Base-by-base conservation (phyloP, 2,113 vertebrate genomes). In the Delphinapterus leucas region DNA sequence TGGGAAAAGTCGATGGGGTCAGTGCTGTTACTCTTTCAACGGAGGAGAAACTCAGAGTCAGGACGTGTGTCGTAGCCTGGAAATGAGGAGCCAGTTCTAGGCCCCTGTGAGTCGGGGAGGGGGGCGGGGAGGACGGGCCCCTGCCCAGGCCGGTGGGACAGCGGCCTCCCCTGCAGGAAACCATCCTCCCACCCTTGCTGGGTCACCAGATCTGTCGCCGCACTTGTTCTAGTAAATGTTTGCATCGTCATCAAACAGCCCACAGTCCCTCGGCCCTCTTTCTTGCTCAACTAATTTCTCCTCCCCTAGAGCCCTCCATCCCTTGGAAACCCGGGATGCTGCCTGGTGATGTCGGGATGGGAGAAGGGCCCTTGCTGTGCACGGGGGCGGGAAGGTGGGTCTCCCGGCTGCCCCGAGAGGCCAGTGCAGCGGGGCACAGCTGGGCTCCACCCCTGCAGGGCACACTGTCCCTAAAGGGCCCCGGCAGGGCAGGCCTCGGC, bases 161-260 rank as follows among this genome's bases (percentile, higher is more conserved):
- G 11, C 6, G 11, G 23, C 31, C 23, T 63, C 17, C 28, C 60
- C 17, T 15, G 14, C 20, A 61, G 77, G 58, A 55, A 38, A 55
- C 67, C 36, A 25, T 44, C 55, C 18, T 36, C 44, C 4, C n/a
- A 0, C 6, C 76, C 79, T 83, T 14, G 11, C 44, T 28, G 3
- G 0, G 49, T 70, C 73, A 1, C 76, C 17, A 49, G 4, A 4
- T 15, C 49, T 26, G 2, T 9, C 1, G 2, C 49, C 1, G 3
- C 1, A 8, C 36, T 61, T 53, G 1, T 33, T 88, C 26, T 41
- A 55, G 67, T 49, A 55, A 28, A 71, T 28, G 65, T 58, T 33
- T 18, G 63, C 20, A 1, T 55, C 14, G 1, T 8, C 71, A 26
- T 63, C 38, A n/a, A 60, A 14, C 71, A 23, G 26, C 70, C 25